Conservation (phyloP, 2,113 vertebrate genomes). For the Lonchura striata region DNA sequence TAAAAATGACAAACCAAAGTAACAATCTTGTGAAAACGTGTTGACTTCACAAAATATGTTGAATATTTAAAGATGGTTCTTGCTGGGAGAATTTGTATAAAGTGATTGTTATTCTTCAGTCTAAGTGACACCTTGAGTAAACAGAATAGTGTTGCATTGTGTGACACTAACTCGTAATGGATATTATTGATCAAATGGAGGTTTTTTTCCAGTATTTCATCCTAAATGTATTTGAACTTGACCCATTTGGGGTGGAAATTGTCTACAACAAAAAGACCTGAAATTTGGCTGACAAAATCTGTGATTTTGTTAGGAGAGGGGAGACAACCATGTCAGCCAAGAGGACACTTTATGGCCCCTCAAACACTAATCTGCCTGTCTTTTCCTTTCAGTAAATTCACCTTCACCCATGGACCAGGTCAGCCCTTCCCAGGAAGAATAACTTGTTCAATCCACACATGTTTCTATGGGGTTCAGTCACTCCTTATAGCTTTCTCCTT, state of each 20-base stretch:
- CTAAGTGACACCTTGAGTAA: neutral
- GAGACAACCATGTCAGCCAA: neutral
- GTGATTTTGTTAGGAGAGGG: neutral
- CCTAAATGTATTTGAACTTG: neutral
- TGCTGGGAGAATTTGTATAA: neutral
- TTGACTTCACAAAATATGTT: slow-evolving; percentile 6
- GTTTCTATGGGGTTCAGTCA: accelerated
- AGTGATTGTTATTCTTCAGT: neutral
- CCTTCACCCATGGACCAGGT: neutral
- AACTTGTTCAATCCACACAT: neutral
- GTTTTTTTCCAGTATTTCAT: neutral
- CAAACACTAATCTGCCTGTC: neutral
- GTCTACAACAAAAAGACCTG: neutral
- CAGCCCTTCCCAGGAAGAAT: neutral
- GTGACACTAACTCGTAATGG: neutral
- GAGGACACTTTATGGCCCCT: neutral
- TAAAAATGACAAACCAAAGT: slow-evolving; percentile 39
- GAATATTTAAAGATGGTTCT: slow-evolving; percentile 21
- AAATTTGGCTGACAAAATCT: neutral
- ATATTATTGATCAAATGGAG: neutral
- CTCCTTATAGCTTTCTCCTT: neutral
- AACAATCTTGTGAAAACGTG: slow-evolving; percentile 29
- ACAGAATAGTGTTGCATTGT: neutral
- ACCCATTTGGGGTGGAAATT: neutral
- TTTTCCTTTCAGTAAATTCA: neutral